These are phyloP conservation scores for Hydrotaea diabolus DNA, from an alignment of 2,888 invertebrate species.

Conservation along the genomic window DNA sequence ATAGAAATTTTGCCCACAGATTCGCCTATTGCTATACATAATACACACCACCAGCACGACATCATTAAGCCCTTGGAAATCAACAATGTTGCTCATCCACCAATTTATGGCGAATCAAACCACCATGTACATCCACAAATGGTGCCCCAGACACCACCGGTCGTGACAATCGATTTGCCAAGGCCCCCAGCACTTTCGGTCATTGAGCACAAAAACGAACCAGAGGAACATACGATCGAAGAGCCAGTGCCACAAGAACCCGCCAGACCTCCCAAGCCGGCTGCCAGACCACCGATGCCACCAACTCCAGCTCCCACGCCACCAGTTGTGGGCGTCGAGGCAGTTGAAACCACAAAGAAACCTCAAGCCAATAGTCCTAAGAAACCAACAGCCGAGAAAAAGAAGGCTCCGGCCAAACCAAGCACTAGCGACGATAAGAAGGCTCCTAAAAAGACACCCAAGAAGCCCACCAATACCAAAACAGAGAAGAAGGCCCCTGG, in stretches of 20 bases:
- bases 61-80: conserved; percentile 37
- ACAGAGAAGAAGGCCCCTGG: conserved; percentile 53
- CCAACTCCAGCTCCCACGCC: conserved; percentile 71
- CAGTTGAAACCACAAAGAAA: conserved; percentile 1
- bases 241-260: neutral
- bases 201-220: neutral
- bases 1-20: conserved; percentile 74
- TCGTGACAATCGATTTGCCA: conserved; percentile 1
- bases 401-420: conserved; percentile 48
- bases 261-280: conserved; percentile 16
- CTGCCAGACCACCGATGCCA: conserved; percentile 68
- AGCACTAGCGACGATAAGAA: conserved; percentile 55
- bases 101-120: neutral
- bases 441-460: conserved; percentile 60
- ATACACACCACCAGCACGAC: neutral
- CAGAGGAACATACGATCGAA: neutral
- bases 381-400: conserved; percentile 51
- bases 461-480: conserved; percentile 64
- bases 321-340: conserved; percentile 57
- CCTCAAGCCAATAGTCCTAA: neutral
- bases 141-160: neutral
- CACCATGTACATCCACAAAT: neutral
- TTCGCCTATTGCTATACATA: conserved; percentile 64
- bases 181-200: neutral
- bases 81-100: conserved; percentile 38